These are phyloP conservation scores for Mamestra brassicae DNA, from an alignment of 2,888 invertebrate genomes.

Conservation along the genomic window DNA sequence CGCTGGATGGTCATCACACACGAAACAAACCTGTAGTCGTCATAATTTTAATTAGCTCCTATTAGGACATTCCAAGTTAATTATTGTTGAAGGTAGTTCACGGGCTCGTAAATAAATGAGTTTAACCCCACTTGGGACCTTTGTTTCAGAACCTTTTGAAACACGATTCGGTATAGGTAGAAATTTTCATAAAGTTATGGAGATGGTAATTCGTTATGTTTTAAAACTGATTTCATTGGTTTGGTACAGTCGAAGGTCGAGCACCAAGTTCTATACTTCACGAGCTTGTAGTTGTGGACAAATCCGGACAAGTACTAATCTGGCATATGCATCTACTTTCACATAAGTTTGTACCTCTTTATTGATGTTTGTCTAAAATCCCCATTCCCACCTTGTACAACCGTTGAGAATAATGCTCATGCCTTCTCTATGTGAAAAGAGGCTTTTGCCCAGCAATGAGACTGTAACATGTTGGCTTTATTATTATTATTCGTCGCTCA, in stretches of 20 bases:
- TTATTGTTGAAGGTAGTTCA: neutral
- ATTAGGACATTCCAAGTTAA: neutral
- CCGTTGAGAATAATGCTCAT: neutral
- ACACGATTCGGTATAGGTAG: neutral
- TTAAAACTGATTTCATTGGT: neutral
- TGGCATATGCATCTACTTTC: neutral
- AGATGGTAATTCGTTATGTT: constrained; percentile 1
- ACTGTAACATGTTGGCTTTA: neutral
- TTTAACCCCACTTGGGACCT: neutral
- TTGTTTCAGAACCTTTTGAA: neutral
- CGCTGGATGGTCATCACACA: constrained; percentile 72
- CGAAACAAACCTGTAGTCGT: constrained; percentile 56
- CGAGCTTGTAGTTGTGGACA: neutral
- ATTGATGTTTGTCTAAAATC: neutral
- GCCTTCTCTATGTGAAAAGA: neutral
- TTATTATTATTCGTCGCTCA: neutral
- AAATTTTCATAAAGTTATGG: neutral
- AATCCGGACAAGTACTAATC: neutral
- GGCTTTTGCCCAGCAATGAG: neutral
- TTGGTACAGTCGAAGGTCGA: neutral
- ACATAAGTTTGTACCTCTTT: neutral
- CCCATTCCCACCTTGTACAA: neutral
- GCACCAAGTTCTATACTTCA: neutral
- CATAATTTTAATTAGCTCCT: neutral
- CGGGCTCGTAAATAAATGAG: neutral